These are phyloP conservation scores for Stegodyphus mimosarum DNA, from an alignment of 1,140 invertebrate genomes.

Conservation along the genomic window DNA sequence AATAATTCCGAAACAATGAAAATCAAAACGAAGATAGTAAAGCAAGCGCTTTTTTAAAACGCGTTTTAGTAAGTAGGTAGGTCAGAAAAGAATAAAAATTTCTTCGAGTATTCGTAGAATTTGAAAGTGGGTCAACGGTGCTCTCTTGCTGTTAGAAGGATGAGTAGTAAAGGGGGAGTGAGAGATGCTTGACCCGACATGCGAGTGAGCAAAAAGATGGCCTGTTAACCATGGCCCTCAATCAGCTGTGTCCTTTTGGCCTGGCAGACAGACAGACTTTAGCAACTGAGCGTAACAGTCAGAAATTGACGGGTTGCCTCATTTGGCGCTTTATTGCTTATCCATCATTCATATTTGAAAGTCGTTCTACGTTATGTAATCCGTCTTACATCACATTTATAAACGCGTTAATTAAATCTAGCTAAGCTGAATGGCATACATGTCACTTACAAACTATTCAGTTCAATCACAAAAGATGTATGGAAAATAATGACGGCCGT, in stretches of 20 bases:
- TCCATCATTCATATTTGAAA: too few relatives aligned
- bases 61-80: background rate
- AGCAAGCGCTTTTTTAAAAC: too few relatives aligned
- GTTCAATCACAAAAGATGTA: too few relatives aligned
- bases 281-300: constrained; percentile 13
- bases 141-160: constrained; percentile 5
- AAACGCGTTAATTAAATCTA: too few relatives aligned
- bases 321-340: constrained; percentile 7
- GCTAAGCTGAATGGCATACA: too few relatives aligned
- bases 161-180: constrained; percentile 9
- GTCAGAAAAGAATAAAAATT: background rate
- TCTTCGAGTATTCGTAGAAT: constrained; percentile 23
- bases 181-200: constrained; percentile 39
- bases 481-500: too few relatives aligned
- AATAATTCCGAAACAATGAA: too few relatives aligned
- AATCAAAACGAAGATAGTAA: too few relatives aligned
- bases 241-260: constrained; percentile 58
- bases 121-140: constrained; percentile 27
- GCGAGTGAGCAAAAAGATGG: constrained; percentile 16
- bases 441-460: too few relatives aligned
- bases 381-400: too few relatives aligned
- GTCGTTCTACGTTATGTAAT: too few relatives aligned
- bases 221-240: constrained; percentile 57
- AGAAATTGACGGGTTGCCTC: constrained; percentile 16
- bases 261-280: background rate